Conservation (phyloP, 1,140 invertebrate genomes). For the Geopemphigus sp. region DNA sequence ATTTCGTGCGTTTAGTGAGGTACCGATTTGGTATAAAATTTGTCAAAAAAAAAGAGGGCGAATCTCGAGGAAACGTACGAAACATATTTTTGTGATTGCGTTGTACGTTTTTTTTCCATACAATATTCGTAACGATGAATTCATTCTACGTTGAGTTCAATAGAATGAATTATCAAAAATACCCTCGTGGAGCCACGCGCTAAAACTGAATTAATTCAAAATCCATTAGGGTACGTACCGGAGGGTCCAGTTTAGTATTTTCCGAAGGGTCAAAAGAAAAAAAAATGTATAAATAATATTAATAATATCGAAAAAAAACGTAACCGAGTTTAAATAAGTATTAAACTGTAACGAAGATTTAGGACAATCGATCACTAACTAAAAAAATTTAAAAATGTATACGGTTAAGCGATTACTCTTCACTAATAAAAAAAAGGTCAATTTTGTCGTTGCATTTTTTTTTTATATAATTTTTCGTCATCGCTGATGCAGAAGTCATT, state of each 20-base stretch:
- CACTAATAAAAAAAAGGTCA: constrained; percentile 20
- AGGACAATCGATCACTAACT: constrained; percentile 34
- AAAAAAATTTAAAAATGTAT: constrained; percentile 10
- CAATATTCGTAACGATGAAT: neutral
- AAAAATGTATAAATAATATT: constrained; percentile 37
- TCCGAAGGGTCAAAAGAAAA: constrained; percentile 37
- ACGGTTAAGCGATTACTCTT: constrained; percentile 37
- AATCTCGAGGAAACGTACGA: neutral
- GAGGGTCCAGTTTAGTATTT: constrained; percentile 36
- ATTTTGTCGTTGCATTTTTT: neutral
- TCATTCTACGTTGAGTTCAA: neutral
- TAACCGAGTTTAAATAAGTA: constrained; percentile 29
- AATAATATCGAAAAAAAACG: constrained; percentile 16
- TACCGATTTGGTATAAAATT: too few relatives aligned
- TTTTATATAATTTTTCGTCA: constrained; percentile 21
- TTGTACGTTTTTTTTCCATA: neutral
- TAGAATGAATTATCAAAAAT: constrained; percentile 33
- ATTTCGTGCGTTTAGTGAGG: too few relatives aligned
- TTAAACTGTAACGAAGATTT: constrained; percentile 36
- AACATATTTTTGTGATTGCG: neutral
- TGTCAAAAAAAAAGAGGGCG: too few relatives aligned
- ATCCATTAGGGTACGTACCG: constrained; percentile 35
- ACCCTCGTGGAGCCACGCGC: constrained; percentile 34
- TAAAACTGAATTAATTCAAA: constrained; percentile 44
- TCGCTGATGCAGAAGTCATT: constrained; percentile 44